Evolutionary conservation across 2,113 vertebrate genomes (phyloP).

Genomic region (Nannobrachium achirus): DNA sequence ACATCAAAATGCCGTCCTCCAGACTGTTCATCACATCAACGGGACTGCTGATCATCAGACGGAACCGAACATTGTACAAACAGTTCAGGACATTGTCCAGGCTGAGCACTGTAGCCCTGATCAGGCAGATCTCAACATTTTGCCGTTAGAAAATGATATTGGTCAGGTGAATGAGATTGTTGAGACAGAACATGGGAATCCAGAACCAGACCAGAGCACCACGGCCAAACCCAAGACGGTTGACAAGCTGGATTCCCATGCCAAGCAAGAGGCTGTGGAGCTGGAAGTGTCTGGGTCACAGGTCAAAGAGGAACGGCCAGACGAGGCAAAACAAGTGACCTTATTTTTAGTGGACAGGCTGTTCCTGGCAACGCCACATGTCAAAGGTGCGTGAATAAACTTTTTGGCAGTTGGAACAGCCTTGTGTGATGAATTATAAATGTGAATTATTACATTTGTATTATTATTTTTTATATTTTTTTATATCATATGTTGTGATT

Average conservation of each 20-base stretch:
- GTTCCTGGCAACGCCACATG: conserved; percentile 59
- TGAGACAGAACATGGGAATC: background rate
- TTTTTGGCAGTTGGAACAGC: background rate
- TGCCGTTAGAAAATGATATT: conserved; percentile 3
- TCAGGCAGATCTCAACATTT: background rate
- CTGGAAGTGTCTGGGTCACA: conserved; percentile 6
- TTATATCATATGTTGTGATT: background rate
- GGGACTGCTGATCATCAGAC: background rate
- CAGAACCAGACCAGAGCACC: background rate
- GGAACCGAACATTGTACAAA: conserved; percentile 1
- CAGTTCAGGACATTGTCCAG: background rate
- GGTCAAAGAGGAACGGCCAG: conserved; percentile 15
- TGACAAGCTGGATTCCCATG: background rate
- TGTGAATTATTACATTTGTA: too few relatives aligned
- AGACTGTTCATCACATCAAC: too few relatives aligned
- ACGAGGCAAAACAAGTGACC: conserved; percentile 39
- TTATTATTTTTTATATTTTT: too few relatives aligned
- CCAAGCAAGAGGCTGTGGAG: conserved; percentile 2
- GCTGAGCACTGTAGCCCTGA: conserved; percentile 10
- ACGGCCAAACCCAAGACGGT: background rate
- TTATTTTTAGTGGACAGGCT: conserved; percentile 70
- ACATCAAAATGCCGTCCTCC: too few relatives aligned
- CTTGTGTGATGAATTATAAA: too few relatives aligned
- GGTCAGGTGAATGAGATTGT: conserved; percentile 10
- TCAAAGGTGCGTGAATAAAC: conserved; percentile 56